Conservation (phyloP, 1,140 invertebrate genomes). For the Drosophila nigromelanica region DNA sequence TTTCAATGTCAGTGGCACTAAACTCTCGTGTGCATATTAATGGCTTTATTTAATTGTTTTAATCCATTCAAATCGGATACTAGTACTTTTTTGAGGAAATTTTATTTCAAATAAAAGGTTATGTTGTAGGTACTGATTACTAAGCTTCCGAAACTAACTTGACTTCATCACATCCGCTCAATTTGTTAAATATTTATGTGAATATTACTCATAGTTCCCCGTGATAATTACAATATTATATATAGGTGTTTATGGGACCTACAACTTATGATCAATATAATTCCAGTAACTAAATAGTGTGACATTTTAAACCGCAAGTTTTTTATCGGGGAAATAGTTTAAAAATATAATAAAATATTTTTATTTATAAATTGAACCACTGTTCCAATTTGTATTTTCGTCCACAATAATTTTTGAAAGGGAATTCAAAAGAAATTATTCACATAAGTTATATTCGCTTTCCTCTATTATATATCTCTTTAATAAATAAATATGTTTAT, state of each 20-base stretch:
- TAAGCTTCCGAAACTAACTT: not conserved
- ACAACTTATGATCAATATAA: too few relatives aligned
- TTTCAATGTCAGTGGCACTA: slow-evolving; percentile 73
- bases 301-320: too few relatives aligned
- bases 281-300: too few relatives aligned
- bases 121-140: not conserved
- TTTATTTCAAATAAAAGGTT: not conserved
- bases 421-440: too few relatives aligned
- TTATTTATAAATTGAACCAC: too few relatives aligned
- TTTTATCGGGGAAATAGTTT: too few relatives aligned
- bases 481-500: slow-evolving; percentile 1
- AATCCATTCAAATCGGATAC: slow-evolving; percentile 14
- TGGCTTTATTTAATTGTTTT: slow-evolving; percentile 28
- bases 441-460: not conserved
- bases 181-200: not conserved
- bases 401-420: too few relatives aligned
- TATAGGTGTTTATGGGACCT: not conserved
- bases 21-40: slow-evolving; percentile 68
- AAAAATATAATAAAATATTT: too few relatives aligned
- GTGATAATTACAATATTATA: too few relatives aligned
- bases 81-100: not conserved
- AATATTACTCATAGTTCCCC: not conserved
- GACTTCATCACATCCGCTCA: not conserved
- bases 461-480: slow-evolving; percentile 4
- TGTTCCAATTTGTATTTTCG: too few relatives aligned